Evolutionary conservation across 2,888 invertebrate genomes (phyloP), one percentile per base, ranked within the genome.

Genomic region (Ennomos fuscantarius): DNA sequence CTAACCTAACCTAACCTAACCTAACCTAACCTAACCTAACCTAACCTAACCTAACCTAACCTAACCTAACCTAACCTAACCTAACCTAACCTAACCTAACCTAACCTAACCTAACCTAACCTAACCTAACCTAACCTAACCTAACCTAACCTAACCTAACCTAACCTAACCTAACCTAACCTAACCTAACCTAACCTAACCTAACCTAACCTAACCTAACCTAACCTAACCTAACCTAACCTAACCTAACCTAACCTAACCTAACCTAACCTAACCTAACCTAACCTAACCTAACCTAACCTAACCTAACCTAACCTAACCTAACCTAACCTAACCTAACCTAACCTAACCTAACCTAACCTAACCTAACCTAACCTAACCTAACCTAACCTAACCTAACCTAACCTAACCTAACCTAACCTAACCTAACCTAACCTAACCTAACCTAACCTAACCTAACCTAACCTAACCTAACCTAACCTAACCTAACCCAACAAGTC

Each of bases 391-490:
- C 55, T 55, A 60, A 60, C 55, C 52, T 60, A 61, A 62, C 60
- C 59, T 62, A 59, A 60, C 56, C 60, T 58, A 61, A 55, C 61
- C 58, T 65, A 63, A 62, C 62, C 59, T 60, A 58, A 60, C 60
- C 59, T 55, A 58, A 57, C 60, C 56, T 60, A 57, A 55, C 61
- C 63, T 63, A 61, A 61, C 65, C 62, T 63, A 62, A 62, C 63
- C 66, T 64, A 62, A 60, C 63, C 66, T 62, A 63, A 62, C 66
- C 66, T 66, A 63, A 60, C 64, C 64, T 64, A 61, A 59, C 64
- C 64, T 59, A 59, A 60, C 65, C 65, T 62, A 60, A 60, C 65
- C 62, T 65, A 60, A 54, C 58, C 53, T 52, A 53, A 53, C 58
- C 58, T 53, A 45, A 54, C 53, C 57, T 58, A 62, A 58, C 62